Evolutionary conservation across 1,140 invertebrate species (phyloP).

Genomic region (Calosoma granatense): DNA sequence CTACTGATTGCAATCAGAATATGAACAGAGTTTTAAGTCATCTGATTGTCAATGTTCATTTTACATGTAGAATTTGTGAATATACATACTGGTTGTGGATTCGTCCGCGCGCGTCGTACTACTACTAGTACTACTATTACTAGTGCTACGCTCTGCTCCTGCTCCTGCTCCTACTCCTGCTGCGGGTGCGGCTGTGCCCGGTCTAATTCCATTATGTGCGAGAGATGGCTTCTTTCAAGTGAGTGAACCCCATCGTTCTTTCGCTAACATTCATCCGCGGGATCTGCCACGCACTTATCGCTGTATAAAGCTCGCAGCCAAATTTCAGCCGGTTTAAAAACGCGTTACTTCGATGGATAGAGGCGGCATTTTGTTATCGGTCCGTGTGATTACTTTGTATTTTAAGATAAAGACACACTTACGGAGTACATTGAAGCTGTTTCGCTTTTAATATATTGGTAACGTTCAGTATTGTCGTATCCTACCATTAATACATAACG

Average conservation of each 20-base stretch:
- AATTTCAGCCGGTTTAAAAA: slow-evolving; percentile 6
- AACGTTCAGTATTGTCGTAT: too few species aligned
- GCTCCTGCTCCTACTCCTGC: too few species aligned
- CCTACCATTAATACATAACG: too few species aligned
- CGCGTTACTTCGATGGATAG: neutral
- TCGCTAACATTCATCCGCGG: neutral
- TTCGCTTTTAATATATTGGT: neutral
- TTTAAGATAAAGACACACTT: neutral
- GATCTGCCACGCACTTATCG: neutral
- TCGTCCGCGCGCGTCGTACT: neutral
- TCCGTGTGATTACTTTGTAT: slow-evolving; percentile 3
- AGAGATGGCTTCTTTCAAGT: slow-evolving; percentile 8
- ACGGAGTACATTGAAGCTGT: neutral
- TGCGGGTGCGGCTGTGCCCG: too few species aligned
- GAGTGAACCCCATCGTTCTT: slow-evolving; percentile 3
- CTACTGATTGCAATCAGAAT: neutral
- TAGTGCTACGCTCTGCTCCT: neutral
- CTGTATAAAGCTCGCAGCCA: neutral
- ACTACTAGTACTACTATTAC: too few species aligned
- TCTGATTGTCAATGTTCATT: too few species aligned
- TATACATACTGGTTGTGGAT: neutral
- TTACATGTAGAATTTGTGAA: neutral
- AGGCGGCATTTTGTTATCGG: slow-evolving; percentile 4
- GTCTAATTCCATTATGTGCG: slow-evolving; percentile 6
- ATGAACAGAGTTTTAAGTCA: too few species aligned